phyloP scores from a whole-genome alignment of 2,888 invertebrate species.

The Drosophila silvestris region DNA sequence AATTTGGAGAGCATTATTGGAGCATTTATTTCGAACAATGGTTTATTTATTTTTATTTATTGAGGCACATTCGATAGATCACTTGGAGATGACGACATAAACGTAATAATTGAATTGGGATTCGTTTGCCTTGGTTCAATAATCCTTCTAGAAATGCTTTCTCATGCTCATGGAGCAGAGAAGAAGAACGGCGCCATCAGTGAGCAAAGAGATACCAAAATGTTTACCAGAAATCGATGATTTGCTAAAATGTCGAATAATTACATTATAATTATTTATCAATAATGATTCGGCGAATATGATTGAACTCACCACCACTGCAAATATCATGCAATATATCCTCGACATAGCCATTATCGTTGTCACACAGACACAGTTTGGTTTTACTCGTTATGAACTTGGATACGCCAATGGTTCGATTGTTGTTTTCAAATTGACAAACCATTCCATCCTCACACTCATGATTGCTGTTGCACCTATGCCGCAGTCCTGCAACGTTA shows the following conservation, averaged over 20 bases:
- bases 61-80: constrained; percentile 78
- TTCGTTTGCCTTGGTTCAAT: constrained; percentile 10
- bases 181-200: constrained; percentile 74
- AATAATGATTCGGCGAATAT: background rate
- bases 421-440: constrained; percentile 87
- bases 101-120: constrained; percentile 43
- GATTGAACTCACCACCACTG: constrained; percentile 86
- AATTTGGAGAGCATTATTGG: constrained; percentile 31
- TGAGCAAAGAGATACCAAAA: constrained; percentile 73
- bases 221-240: constrained; percentile 67
- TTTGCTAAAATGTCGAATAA: constrained; percentile 64
- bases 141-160: constrained; percentile 74
- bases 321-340: constrained; percentile 87
- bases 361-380: constrained; percentile 88
- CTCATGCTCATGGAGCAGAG: constrained; percentile 69
- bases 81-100: constrained; percentile 52
- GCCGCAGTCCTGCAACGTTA: constrained; percentile 82
- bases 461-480: constrained; percentile 87
- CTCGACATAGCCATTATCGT: constrained; percentile 88
- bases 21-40: constrained; percentile 37
- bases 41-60: constrained; percentile 46
- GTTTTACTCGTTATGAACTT: constrained; percentile 85
- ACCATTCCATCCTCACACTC: constrained; percentile 89
- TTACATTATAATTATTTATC: background rate
- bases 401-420: constrained; percentile 85